Evolutionary conservation across 1,140 invertebrate species (phyloP), one percentile per base, ranked within the genome.

Genomic region (Zaprionus camerounensis): DNA sequence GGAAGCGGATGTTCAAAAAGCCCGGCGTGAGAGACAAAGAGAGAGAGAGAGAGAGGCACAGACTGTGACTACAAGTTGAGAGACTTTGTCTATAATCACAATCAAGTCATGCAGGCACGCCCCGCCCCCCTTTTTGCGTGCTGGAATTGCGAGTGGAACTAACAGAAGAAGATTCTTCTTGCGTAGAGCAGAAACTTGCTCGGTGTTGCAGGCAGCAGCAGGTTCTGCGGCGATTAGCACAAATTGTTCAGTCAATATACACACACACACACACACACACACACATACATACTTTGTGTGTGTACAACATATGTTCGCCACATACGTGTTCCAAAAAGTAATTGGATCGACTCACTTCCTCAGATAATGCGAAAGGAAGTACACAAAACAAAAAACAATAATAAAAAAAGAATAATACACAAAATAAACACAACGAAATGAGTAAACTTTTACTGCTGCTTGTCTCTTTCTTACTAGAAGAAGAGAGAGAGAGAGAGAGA

Each of bases 1-100:
- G 91, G 91, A 92, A 92, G 91, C 91, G 91, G 91, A 92, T 92
- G 91, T 92, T 88, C 88, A 64, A 44, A 73, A 69, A 78, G 51
- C 28, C 57, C 41, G 41, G 41, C 41, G n/a, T 46, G 41, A 46
- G 41, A n/a, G 17, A 46, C 41, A 46, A 5, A 41, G 15, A 41
- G 38, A 15, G 38, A 44, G n/a, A 28, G 34, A 34, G 53, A 79
- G 61, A 62, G 49, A 51, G 62, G 26, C 17, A 61, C 41, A 82
- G 58, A 76, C 57, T 58, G n/a, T 17, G 36, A 71, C 51, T 38
- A 65, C 51, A 34, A 34, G 59, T 41, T 57, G 11, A 57, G 46
- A 67, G 46, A 67, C 71, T 28, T 5, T 71, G 56, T 66, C 70
- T 78, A 80, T 77, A 83, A 81, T 72, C 76, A 79, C 86, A 92